Percentiles rank a stretch among this genome's conserved stretches.
Conservation (phyloP, 1,140 invertebrate species). For the Physella acuta region DNA sequence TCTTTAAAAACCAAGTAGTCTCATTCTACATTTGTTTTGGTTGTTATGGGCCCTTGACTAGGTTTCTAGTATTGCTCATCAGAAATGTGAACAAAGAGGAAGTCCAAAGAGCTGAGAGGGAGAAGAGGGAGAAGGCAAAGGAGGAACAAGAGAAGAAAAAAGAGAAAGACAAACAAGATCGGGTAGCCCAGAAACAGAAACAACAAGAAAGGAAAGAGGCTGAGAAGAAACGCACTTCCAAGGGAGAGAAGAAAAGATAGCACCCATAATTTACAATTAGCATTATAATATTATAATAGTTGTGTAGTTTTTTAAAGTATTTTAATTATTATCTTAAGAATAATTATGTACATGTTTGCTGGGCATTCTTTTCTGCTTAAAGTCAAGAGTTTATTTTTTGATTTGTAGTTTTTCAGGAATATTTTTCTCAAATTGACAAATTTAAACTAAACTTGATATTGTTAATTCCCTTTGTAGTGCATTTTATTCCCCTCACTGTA, state of each 20-base stretch:
- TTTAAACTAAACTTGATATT: no score
- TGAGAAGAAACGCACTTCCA: conserved; percentile 50
- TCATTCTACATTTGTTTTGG: no score
- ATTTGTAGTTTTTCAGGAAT: not conserved
- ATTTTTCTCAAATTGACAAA: no score
- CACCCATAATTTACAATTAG: not conserved
- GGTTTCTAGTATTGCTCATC: no score
- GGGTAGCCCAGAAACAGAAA: conserved; percentile 44
- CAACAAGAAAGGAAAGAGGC: conserved; percentile 43
- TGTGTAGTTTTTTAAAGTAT: not conserved
- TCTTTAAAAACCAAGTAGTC: no score
- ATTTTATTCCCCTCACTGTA: no score
- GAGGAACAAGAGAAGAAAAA: conserved; percentile 45
- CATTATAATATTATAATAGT: not conserved
- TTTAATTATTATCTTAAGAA: not conserved
- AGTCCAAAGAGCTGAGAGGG: conserved; percentile 26
- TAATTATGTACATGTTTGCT: not conserved
- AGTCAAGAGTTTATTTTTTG: not conserved
- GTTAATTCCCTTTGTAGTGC: no score
- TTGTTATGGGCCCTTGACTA: no score
- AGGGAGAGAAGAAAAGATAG: conserved; percentile 29
- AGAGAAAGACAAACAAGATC: conserved; percentile 47
- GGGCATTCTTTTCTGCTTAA: not conserved
- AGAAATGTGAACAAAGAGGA: conserved; percentile 29
- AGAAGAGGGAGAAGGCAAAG: conserved; percentile 38